A percentile compares a stretch with the other conserved stretches of the same genome.
Conservation (phyloP, 2,797 vertebrate genomes). For the Odontamblyopus rebecca region DNA sequence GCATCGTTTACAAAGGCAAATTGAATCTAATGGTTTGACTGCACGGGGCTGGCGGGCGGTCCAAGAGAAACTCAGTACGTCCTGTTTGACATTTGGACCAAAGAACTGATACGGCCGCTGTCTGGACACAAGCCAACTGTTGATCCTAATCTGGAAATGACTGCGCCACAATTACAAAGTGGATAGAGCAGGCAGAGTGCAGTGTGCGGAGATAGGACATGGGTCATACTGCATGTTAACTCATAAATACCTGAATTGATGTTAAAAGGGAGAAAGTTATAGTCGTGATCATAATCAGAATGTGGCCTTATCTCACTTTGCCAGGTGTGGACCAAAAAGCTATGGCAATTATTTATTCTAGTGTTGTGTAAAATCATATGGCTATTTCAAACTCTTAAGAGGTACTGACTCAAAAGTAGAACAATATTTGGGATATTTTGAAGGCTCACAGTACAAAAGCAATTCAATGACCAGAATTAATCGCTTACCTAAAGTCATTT, state of each 20-base stretch:
- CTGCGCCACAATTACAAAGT: constrained; percentile 42
- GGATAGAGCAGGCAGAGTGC: constrained; percentile 5
- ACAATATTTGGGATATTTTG: not conserved
- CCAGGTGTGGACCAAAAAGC: not conserved
- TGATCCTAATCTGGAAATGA: constrained; percentile 50
- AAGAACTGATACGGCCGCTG: constrained; percentile 20
- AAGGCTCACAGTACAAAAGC: not conserved
- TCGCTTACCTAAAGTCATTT: not conserved
- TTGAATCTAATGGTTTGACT: constrained; percentile 74
- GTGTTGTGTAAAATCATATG: not conserved
- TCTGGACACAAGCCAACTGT: constrained; percentile 50
- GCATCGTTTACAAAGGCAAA: constrained; percentile 78
- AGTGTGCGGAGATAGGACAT: constrained; percentile 29
- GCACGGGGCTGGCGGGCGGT: constrained; percentile 54
- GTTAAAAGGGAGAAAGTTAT: constrained; percentile 23
- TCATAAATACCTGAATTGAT: constrained; percentile 25
- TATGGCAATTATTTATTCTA: not conserved
- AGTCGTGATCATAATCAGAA: constrained; percentile 11
- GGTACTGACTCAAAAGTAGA: not conserved
- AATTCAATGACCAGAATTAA: no score
- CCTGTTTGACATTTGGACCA: constrained; percentile 60
- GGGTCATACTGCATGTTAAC: constrained; percentile 9
- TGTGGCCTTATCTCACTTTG: constrained; percentile 5
- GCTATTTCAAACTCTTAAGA: not conserved
- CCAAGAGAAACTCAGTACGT: constrained; percentile 37